Percentiles rank a stretch among this genome's conserved stretches.
Conservation (phyloP, 2,113 vertebrate genomes). For the Physeter macrocephalus region DNA sequence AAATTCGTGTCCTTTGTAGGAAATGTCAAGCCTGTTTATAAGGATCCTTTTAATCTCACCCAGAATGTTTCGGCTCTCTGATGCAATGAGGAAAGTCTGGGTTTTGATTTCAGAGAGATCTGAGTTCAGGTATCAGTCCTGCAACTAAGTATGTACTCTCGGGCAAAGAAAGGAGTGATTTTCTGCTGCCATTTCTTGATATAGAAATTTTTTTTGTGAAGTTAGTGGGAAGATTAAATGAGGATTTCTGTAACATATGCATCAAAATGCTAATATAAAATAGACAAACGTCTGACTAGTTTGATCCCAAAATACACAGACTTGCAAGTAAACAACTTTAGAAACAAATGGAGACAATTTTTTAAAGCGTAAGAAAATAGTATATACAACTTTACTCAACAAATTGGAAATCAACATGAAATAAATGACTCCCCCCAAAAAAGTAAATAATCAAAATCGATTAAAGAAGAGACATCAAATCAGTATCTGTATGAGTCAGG, state of each 20-base stretch:
- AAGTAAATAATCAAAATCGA: background rate
- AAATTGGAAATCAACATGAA: background rate
- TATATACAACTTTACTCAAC: background rate
- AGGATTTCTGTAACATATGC: background rate
- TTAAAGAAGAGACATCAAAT: background rate
- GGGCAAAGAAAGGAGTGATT: background rate
- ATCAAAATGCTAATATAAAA: slow-evolving; percentile 11
- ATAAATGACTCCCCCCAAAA: background rate
- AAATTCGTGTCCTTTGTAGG: slow-evolving; percentile 39
- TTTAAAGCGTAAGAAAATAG: background rate
- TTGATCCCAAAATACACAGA: background rate
- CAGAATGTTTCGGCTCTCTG: background rate
- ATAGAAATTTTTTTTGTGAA: background rate
- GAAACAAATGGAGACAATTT: background rate
- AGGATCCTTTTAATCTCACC: slow-evolving; percentile 3
- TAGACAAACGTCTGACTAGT: slow-evolving; percentile 12
- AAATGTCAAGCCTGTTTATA: slow-evolving; percentile 43
- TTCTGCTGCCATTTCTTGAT: background rate
- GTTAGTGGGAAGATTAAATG: background rate
- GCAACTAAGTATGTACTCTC: background rate
- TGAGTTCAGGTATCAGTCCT: background rate
- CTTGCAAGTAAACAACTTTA: background rate
- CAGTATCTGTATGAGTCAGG: background rate
- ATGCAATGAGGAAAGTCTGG: background rate
- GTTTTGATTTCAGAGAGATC: background rate